phyloP scores from a whole-genome alignment of 2,113 vertebrate species.

The Ammodytes marinus region DNA sequence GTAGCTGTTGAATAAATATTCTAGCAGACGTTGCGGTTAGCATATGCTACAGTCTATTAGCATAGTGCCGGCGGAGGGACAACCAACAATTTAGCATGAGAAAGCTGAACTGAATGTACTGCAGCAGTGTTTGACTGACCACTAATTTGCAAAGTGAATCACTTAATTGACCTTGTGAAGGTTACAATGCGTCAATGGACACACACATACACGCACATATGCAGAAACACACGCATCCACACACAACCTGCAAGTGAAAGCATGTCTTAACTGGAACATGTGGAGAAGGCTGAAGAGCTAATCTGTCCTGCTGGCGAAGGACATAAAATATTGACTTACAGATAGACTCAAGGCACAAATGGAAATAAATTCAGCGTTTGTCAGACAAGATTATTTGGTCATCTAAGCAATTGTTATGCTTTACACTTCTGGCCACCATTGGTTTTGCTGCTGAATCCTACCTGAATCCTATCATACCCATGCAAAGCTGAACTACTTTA shows the following conservation, averaged over 20 bases:
- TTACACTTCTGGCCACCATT: constrained; percentile 30
- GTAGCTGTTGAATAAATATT: constrained; percentile 79
- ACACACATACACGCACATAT: constrained; percentile 11
- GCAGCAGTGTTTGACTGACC: constrained; percentile 61
- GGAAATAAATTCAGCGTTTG: constrained; percentile 56
- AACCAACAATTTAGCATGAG: constrained; percentile 51
- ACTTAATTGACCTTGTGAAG: constrained; percentile 64
- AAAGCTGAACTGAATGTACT: constrained; percentile 42
- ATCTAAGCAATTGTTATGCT: constrained; percentile 25
- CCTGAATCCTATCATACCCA: constrained; percentile 38
- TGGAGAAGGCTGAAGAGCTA: constrained; percentile 32
- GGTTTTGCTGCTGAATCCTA: constrained; percentile 36
- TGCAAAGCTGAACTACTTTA: constrained; percentile 27
- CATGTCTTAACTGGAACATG: constrained; percentile 23
- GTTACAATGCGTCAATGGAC: constrained; percentile 38
- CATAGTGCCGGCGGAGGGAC: constrained; percentile 57
- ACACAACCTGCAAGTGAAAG: constrained; percentile 33
- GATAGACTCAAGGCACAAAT: constrained; percentile 42
- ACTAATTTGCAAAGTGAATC: constrained; percentile 42
- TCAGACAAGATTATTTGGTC: constrained; percentile 55
- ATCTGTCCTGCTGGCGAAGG: constrained; percentile 43
- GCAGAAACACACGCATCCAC: background rate
- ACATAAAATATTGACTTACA: constrained; percentile 64
- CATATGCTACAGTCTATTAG: constrained; percentile 78
- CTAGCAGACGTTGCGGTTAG: constrained; percentile 69